Conservation (phyloP, 2,888 invertebrate species). For the Leptopilina drosophilae region DNA sequence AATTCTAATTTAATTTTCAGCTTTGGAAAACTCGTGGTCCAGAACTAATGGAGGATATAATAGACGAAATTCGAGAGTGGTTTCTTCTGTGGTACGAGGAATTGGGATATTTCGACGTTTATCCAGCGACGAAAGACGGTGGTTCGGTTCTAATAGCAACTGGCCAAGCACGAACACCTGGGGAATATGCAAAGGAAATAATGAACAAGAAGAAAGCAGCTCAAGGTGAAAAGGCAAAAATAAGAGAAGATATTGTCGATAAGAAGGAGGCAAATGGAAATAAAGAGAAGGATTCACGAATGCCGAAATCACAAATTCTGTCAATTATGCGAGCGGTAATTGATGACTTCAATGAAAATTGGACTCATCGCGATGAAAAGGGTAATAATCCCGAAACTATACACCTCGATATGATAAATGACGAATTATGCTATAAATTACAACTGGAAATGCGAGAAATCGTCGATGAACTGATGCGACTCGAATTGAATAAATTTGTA, state of each 20-base stretch:
- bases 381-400: constrained; percentile 80
- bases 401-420: constrained; percentile 83
- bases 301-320: constrained; percentile 69
- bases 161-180: constrained; percentile 81
- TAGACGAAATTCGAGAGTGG: constrained; percentile 87
- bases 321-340: constrained; percentile 56
- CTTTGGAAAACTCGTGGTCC: constrained; percentile 69
- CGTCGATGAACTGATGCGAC: constrained; percentile 84
- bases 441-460: constrained; percentile 83
- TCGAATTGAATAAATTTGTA: constrained; percentile 79
- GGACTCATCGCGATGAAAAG: constrained; percentile 78
- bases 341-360: constrained; percentile 67
- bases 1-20: constrained; percentile 48
- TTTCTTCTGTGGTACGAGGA: constrained; percentile 82
- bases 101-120: constrained; percentile 83
- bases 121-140: constrained; percentile 85
- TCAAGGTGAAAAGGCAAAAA: constrained; percentile 50
- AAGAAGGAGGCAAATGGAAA: constrained; percentile 42
- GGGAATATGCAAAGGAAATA: constrained; percentile 79
- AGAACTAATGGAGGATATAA: constrained; percentile 85
- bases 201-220: constrained; percentile 64
- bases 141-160: constrained; percentile 82
- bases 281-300: constrained; percentile 51
- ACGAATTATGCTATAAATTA: constrained; percentile 82
- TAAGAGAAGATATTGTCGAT: constrained; percentile 25